A percentile compares a stretch with the other conserved stretches of the same genome.
Evolutionary conservation across 2,797 vertebrate species (phyloP).

Genomic region (Squalus acanthias): DNA sequence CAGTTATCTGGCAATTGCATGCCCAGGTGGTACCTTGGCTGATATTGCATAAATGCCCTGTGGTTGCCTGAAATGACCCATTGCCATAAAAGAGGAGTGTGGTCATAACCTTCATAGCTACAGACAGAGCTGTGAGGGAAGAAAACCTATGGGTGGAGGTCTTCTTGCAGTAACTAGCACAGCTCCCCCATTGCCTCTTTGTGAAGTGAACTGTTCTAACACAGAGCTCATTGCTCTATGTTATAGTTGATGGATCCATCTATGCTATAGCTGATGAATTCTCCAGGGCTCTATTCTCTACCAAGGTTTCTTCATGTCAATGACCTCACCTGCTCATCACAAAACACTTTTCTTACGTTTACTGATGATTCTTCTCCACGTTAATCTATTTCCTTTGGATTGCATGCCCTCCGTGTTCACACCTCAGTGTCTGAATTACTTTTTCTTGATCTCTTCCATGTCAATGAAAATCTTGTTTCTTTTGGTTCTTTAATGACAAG

Average conservation of each 20-base stretch:
- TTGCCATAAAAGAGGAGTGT: not conserved
- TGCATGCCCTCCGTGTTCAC: not conserved
- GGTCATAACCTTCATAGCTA: not conserved
- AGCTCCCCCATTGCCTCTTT: not conserved
- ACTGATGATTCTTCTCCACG: not conserved
- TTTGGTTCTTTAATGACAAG: not conserved
- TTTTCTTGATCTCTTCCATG: not conserved
- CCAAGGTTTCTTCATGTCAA: not conserved
- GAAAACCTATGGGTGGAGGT: not conserved
- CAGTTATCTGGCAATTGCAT: not conserved
- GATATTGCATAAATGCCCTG: not conserved
- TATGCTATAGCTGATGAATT: not conserved
- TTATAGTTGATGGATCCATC: not conserved
- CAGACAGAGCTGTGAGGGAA: no score
- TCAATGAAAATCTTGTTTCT: not conserved
- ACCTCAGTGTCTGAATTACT: no score
- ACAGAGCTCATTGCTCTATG: not conserved
- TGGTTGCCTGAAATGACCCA: not conserved
- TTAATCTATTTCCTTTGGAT: not conserved
- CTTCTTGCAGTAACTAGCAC: not conserved
- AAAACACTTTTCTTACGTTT: not conserved
- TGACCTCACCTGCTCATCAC: not conserved
- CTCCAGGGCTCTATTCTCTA: not conserved
- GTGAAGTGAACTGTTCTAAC: not conserved
- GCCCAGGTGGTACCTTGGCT: not conserved